Evolutionary conservation across 1,140 invertebrate genomes (phyloP).

Genomic region (Trinorchestia longiramus): DNA sequence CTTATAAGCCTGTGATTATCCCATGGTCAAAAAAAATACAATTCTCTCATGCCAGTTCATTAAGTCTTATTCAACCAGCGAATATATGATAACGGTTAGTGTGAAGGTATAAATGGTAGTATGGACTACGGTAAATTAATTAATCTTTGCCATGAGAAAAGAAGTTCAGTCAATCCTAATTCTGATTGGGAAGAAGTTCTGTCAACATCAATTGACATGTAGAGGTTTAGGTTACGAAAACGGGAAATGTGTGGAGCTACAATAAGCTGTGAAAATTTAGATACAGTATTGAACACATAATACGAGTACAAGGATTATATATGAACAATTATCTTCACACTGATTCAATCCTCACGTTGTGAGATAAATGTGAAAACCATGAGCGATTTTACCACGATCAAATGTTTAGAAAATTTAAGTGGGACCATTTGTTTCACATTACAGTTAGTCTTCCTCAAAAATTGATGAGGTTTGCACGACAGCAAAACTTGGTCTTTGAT

Average conservation of each 20-base stretch:
- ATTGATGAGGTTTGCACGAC: neutral
- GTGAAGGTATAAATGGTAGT: neutral
- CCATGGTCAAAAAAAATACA: neutral
- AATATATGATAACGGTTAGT: neutral
- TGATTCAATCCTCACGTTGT: too few species aligned
- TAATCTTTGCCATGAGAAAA: neutral
- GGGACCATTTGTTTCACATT: too few species aligned
- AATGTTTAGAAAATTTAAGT: neutral
- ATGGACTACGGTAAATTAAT: neutral
- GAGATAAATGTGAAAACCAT: too few species aligned
- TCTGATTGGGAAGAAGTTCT: neutral
- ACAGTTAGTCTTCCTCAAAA: neutral
- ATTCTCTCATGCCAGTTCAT: neutral
- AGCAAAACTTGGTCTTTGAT: neutral
- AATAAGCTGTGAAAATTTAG: neutral
- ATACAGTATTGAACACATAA: neutral
- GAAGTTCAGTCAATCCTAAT: neutral
- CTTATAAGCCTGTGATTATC: neutral
- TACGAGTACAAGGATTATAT: neutral
- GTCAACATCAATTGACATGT: neutral
- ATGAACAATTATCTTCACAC: too few species aligned
- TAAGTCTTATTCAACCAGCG: neutral
- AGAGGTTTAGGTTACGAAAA: neutral
- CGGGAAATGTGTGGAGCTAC: neutral
- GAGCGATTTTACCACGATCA: neutral